phyloP scores from a whole-genome alignment of 2,113 vertebrate genomes.

The Proteles cristata region DNA sequence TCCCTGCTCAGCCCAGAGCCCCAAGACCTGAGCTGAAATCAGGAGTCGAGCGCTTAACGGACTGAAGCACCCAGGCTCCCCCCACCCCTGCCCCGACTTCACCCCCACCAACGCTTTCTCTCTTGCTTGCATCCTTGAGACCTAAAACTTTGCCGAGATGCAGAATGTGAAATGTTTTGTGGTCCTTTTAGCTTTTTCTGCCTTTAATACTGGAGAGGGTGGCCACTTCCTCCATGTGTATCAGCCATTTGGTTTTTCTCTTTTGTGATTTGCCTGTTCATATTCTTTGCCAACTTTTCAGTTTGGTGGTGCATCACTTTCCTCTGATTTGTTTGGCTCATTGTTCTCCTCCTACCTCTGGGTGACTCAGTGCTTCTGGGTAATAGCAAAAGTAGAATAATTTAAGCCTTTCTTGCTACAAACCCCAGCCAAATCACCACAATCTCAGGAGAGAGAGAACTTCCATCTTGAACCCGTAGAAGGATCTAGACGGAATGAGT shows the following conservation, averaged over 20 bases:
- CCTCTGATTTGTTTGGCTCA: constrained; percentile 41
- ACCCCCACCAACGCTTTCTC: background rate
- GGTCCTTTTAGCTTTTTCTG: background rate
- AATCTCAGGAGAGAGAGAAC: background rate
- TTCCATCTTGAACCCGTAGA: background rate
- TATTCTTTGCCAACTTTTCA: background rate
- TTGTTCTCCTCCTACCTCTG: constrained; percentile 10
- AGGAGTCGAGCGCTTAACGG: too few species aligned
- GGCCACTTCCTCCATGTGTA: background rate
- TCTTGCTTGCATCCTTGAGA: background rate
- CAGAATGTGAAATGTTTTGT: background rate
- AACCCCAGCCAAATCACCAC: background rate
- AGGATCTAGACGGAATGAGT: background rate
- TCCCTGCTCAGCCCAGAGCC: too few species aligned
- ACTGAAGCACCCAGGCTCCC: too few species aligned
- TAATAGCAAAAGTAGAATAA: background rate
- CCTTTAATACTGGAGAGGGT: background rate
- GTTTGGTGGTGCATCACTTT: background rate
- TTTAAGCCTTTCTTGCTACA: background rate
- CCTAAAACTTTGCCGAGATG: background rate
- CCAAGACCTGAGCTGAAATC: too few species aligned
- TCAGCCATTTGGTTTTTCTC: background rate
- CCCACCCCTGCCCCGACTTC: too few species aligned
- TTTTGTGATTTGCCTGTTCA: background rate
- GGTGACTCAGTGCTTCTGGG: constrained; percentile 57